Evolutionary conservation across 2,888 invertebrate genomes (phyloP).

Genomic region (Leucophenga maculata): DNA sequence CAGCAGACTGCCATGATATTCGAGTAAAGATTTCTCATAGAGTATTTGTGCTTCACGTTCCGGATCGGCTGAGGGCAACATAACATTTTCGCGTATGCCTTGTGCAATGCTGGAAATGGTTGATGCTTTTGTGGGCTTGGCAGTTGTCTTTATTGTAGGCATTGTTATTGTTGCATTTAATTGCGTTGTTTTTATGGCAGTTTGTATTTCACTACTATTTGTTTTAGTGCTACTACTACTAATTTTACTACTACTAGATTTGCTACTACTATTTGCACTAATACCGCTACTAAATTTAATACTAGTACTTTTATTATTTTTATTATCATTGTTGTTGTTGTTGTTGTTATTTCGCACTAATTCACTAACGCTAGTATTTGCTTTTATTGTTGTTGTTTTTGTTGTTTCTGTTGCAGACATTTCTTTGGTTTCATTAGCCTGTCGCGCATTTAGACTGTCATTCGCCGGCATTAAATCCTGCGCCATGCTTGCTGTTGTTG

Average conservation of each 20-base stretch:
- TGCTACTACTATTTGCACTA: constrained; percentile 37
- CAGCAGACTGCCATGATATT: constrained; percentile 59
- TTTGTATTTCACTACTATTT: constrained; percentile 22
- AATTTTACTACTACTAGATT: constrained; percentile 15
- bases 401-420: constrained; percentile 11
- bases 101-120: constrained; percentile 25
- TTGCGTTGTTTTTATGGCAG: constrained; percentile 24
- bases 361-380: constrained; percentile 17
- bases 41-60: constrained; percentile 71
- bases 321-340: constrained; percentile 11
- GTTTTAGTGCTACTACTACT: constrained; percentile 17
- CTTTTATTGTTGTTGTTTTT: constrained; percentile 24
- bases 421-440: constrained; percentile 44
- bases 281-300: constrained; percentile 35
- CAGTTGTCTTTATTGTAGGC: constrained; percentile 32
- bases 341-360: background rate
- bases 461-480: background rate
- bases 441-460: constrained; percentile 28
- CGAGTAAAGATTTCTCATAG: constrained; percentile 70
- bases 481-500: background rate
- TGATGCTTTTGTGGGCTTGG: constrained; percentile 29
- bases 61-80: constrained; percentile 69
- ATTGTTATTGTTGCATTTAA: constrained; percentile 1
- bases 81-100: constrained; percentile 69
- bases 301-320: constrained; percentile 1